Conservation (phyloP, 2,888 invertebrate genomes). For the Syrista parreyssii region DNA sequence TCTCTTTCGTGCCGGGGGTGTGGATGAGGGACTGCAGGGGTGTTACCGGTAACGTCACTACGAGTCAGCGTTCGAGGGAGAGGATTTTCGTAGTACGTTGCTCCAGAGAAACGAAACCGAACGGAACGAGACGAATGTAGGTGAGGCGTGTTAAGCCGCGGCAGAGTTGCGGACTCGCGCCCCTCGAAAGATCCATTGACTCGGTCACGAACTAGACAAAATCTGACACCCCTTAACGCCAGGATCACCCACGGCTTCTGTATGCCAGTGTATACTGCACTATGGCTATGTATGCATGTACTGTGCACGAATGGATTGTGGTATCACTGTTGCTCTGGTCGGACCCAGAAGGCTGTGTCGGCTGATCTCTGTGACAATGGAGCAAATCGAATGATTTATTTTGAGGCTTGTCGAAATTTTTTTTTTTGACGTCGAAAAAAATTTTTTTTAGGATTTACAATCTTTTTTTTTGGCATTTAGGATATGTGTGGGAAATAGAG, state of each 20-base stretch:
- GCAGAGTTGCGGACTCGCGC: conserved; percentile 55
- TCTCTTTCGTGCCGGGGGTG: conserved; percentile 31
- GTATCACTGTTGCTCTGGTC: neutral
- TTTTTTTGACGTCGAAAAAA: neutral
- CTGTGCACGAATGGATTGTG: neutral
- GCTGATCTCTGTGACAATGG: neutral
- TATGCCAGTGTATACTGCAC: neutral
- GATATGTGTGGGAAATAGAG: neutral
- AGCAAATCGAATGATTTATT: neutral
- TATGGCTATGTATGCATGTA: conserved; percentile 5
- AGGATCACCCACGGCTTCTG: neutral
- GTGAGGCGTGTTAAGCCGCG: conserved; percentile 53
- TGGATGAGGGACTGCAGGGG: conserved; percentile 7
- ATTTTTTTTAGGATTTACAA: conserved; percentile 26
- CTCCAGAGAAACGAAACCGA: conserved; percentile 17
- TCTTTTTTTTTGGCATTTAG: conserved; percentile 10
- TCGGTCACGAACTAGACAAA: conserved; percentile 51
- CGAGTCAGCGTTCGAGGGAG: neutral
- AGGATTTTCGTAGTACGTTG: conserved; percentile 7
- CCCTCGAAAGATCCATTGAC: conserved; percentile 51
- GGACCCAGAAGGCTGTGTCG: conserved; percentile 10
- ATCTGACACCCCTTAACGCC: conserved; percentile 11
- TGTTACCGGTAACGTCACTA: conserved; percentile 3
- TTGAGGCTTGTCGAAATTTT: neutral
- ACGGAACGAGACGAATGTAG: conserved; percentile 36